Conservation (phyloP, 2,888 invertebrate species). For the Unio pictorum region DNA sequence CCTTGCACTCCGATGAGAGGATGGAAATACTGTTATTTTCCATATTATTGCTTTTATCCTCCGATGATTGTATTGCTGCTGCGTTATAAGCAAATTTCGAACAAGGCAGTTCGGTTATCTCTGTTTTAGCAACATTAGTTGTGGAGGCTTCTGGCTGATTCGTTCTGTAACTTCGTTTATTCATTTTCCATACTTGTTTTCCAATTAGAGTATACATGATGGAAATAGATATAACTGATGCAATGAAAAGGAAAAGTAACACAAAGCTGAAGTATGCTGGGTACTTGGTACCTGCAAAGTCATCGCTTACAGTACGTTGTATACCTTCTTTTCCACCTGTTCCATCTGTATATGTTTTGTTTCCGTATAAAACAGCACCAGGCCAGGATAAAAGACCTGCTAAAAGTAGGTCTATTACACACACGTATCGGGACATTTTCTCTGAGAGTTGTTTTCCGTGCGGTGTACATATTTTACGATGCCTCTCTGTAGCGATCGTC, state of each 20-base stretch:
- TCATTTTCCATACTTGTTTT: too few relatives aligned
- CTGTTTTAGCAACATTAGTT: too few relatives aligned
- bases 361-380: slow-evolving; percentile 48
- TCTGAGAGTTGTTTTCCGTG: slow-evolving; percentile 40
- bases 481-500: slow-evolving; percentile 42
- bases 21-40: too few relatives aligned
- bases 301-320: slow-evolving; percentile 45
- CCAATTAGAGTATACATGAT: too few relatives aligned
- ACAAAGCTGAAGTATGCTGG: slow-evolving; percentile 44
- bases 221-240: too few relatives aligned
- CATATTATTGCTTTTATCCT: too few relatives aligned
- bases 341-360: slow-evolving; percentile 29
- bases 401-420: slow-evolving; percentile 12
- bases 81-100: too few relatives aligned
- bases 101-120: too few relatives aligned
- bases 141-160: too few relatives aligned
- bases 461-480: slow-evolving; percentile 50
- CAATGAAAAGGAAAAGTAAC: slow-evolving; percentile 22
- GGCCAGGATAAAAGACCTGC: slow-evolving; percentile 38
- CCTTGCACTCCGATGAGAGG: too few relatives aligned
- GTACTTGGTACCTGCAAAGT: slow-evolving; percentile 24
- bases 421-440: slow-evolving; percentile 24
- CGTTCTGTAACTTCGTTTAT: too few relatives aligned
- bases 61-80: too few relatives aligned
- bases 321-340: slow-evolving; percentile 31